phyloP scores from a whole-genome alignment of 2,888 invertebrate species.

The Hermaeophaga mercurialis region DNA sequence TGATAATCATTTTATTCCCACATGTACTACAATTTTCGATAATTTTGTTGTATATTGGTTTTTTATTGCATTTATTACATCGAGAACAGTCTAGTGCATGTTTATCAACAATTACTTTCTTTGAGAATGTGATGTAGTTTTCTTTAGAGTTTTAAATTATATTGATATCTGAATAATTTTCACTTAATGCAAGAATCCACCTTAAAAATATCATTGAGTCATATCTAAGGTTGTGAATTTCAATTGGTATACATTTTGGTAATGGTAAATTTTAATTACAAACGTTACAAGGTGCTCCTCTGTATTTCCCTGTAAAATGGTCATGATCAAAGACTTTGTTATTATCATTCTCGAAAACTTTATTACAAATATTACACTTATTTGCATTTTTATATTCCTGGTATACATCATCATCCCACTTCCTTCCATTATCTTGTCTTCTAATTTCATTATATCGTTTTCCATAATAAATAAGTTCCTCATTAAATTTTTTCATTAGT shows the following conservation, averaged over 20 bases:
- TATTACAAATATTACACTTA: conserved; percentile 11
- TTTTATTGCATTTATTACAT: conserved; percentile 8
- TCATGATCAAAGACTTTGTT: conserved; percentile 1
- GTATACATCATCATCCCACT: background rate
- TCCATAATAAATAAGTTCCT: conserved; percentile 4
- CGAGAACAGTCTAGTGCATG: background rate
- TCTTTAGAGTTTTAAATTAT: too few species aligned
- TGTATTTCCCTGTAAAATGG: too few species aligned
- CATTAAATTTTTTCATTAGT: conserved; percentile 13
- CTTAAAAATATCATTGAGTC: too few species aligned
- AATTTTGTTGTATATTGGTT: background rate
- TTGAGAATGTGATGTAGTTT: too few species aligned
- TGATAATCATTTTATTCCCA: background rate
- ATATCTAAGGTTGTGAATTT: too few species aligned
- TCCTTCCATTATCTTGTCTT: conserved; percentile 4
- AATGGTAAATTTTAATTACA: conserved; percentile 13
- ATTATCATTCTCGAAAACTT: background rate
- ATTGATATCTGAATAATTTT: too few species aligned
- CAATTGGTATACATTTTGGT: conserved; percentile 9
- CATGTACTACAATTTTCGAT: background rate
- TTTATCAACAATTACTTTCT: conserved; percentile 7
- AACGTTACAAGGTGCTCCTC: background rate
- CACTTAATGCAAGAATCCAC: too few species aligned
- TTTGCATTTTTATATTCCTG: conserved; percentile 2
- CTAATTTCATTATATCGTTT: background rate